A percentile compares a stretch with the other conserved stretches of the same genome.
Conservation (phyloP, 2,113 vertebrate genomes). For the Mormyrus lacerda region DNA sequence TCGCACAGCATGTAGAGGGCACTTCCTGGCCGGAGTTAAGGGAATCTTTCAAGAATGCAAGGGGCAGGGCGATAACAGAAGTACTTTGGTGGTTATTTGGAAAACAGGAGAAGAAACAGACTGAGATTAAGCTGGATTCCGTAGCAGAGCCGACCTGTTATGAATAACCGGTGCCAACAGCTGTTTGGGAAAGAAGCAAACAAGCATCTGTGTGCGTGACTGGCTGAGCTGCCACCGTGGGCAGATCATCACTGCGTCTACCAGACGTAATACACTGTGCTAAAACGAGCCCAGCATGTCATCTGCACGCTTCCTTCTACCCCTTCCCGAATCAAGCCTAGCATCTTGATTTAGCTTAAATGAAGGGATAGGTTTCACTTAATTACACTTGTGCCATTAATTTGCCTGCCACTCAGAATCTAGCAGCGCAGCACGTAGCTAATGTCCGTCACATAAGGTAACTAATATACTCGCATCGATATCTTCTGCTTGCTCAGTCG, state of each 20-base stretch:
- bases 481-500: background rate
- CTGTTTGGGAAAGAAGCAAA: background rate
- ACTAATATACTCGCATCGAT: background rate
- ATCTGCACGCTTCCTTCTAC: background rate
- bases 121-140: background rate
- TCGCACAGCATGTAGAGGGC: background rate
- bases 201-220: background rate
- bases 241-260: background rate
- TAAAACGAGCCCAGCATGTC: background rate
- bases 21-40: background rate
- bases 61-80: background rate
- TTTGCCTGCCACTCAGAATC: slow-evolving; percentile 10
- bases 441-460: background rate
- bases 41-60: background rate
- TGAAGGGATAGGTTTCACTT: slow-evolving; percentile 29
- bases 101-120: background rate
- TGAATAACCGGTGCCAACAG: background rate
- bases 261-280: background rate
- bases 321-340: background rate
- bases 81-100: background rate
- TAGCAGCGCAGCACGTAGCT: background rate
- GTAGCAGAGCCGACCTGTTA: background rate
- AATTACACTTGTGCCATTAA: slow-evolving; percentile 25
- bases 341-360: slow-evolving; percentile 34
- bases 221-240: background rate